Evolutionary conservation across 1,140 invertebrate species (phyloP).

Genomic region (Nasonia longicornis): DNA sequence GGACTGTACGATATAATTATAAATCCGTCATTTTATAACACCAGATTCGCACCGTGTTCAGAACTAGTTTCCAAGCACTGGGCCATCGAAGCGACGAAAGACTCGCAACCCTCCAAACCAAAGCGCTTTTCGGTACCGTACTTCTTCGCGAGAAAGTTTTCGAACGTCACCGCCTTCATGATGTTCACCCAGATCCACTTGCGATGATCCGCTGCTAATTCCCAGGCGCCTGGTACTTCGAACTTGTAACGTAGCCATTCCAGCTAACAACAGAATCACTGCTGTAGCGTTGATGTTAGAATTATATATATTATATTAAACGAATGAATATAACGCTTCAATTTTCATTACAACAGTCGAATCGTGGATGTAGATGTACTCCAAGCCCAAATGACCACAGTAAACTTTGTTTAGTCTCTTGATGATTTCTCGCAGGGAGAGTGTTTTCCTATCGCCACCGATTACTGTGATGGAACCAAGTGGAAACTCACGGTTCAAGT

Average conservation of each 20-base stretch:
- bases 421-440: constrained; percentile 82
- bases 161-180: constrained; percentile 84
- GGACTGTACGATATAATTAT: too few relatives aligned
- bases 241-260: constrained; percentile 86
- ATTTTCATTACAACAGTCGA: constrained; percentile 59
- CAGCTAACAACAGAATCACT: constrained; percentile 66
- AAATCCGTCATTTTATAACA: background rate
- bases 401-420: constrained; percentile 79
- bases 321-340: background rate
- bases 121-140: constrained; percentile 93
- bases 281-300: too few relatives aligned
- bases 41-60: constrained; percentile 66
- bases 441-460: constrained; percentile 71
- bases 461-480: constrained; percentile 79
- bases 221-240: constrained; percentile 80
- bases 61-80: constrained; percentile 88
- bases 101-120: constrained; percentile 92
- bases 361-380: constrained; percentile 91
- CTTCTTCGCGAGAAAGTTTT: constrained; percentile 89
- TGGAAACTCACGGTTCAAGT: constrained; percentile 77
- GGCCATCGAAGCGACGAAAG: constrained; percentile 88
- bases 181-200: constrained; percentile 78
- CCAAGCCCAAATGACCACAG: constrained; percentile 80
- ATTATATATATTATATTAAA: too few relatives aligned
- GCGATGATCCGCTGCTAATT: constrained; percentile 78